phyloP scores from a whole-genome alignment of 2,888 invertebrate genomes.

The Galeruca laticollis region DNA sequence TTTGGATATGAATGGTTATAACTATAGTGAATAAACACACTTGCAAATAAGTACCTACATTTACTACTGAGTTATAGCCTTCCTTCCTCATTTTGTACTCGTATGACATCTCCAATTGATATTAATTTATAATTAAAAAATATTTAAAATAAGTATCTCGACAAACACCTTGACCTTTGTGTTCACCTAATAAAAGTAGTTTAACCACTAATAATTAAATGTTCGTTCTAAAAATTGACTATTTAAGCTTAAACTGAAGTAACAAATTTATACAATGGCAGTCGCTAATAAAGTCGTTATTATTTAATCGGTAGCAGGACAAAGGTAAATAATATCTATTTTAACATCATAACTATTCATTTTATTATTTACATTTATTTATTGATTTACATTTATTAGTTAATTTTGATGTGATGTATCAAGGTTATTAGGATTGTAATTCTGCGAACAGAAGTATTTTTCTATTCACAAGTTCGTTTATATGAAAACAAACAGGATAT shows the following conservation, averaged over 20 bases:
- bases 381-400: no score
- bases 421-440: no score
- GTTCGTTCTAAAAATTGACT: background rate
- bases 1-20: no score
- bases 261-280: background rate
- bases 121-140: background rate
- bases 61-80: no score
- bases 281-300: background rate
- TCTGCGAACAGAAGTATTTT: no score
- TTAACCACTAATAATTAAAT: background rate
- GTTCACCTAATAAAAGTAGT: background rate
- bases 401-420: no score
- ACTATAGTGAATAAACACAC: no score
- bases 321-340: background rate
- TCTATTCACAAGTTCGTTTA: no score
- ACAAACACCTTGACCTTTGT: slow-evolving; percentile 3
- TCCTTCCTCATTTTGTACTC: no score
- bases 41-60: no score
- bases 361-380: background rate
- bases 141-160: background rate
- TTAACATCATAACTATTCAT: background rate
- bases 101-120: background rate
- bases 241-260: background rate
- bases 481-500: no score
- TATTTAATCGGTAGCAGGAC: background rate